Evolutionary conservation across 2,888 invertebrate genomes (phyloP).

Genomic region (Pegoplata infirma): DNA sequence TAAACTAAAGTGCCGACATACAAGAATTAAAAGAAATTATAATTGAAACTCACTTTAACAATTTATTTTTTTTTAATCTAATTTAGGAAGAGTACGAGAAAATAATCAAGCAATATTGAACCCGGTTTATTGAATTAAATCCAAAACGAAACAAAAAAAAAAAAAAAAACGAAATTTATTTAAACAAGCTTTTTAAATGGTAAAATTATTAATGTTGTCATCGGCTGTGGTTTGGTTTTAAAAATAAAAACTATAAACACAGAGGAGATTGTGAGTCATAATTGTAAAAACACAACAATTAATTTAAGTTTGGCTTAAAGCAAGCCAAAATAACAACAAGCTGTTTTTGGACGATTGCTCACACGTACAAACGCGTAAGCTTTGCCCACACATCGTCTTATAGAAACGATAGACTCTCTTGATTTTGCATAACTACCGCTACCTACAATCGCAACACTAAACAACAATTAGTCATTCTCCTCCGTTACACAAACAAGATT

Average conservation of each 20-base stretch:
- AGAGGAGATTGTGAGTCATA: conserved; percentile 35
- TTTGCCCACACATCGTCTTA: conserved; percentile 44
- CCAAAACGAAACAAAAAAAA: not conserved
- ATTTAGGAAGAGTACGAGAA: no score
- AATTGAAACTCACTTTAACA: no score
- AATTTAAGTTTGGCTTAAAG: not conserved
- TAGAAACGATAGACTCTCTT: conserved; percentile 1
- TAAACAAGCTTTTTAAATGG: not conserved
- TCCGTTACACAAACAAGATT: conserved; percentile 14
- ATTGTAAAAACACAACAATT: conserved; percentile 24
- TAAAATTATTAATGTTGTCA: conserved; percentile 25
- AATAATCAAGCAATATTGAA: not conserved
- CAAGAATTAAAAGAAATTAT: no score
- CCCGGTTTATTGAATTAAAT: not conserved
- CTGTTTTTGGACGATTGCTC: conserved; percentile 26
- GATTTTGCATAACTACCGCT: conserved; percentile 47
- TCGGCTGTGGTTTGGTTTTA: conserved; percentile 17
- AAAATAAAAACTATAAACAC: conserved; percentile 25
- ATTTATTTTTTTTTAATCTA: no score
- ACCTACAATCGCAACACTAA: conserved; percentile 41
- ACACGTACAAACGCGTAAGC: conserved; percentile 16
- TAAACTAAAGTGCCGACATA: no score
- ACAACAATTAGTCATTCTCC: conserved; percentile 50
- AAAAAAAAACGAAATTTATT: not conserved
- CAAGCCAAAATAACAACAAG: conserved; percentile 10